Evolutionary conservation across 2,113 vertebrate genomes (phyloP).

Genomic region (Mus pahari): DNA sequence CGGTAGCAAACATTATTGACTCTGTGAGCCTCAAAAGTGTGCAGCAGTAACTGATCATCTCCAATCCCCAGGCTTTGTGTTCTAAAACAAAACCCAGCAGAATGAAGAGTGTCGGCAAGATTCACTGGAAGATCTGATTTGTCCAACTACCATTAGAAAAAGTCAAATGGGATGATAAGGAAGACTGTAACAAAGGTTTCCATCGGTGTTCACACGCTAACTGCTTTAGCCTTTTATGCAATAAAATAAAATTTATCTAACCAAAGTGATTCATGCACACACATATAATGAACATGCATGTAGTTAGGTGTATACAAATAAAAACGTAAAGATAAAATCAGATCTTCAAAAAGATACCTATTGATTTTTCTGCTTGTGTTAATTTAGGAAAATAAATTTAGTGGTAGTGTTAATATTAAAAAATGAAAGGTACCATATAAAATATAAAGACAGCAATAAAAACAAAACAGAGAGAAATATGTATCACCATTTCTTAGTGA

Average conservation of each 20-base stretch:
- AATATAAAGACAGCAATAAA: slow-evolving; percentile 3
- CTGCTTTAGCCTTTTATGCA: background rate
- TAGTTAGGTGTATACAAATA: no score
- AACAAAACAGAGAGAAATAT: slow-evolving; percentile 28
- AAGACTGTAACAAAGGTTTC: background rate
- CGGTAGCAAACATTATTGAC: background rate
- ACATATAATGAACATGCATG: background rate
- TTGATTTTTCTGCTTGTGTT: background rate
- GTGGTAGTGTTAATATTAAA: background rate
- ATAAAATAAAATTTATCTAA: background rate
- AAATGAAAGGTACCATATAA: background rate
- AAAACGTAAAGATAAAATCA: background rate
- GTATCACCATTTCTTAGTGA: background rate
- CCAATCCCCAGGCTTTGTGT: background rate
- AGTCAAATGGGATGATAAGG: background rate
- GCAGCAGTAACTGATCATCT: background rate
- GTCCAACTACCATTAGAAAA: background rate
- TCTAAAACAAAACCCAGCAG: background rate
- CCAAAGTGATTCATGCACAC: background rate
- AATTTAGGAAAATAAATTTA: background rate
- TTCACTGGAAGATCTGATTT: background rate
- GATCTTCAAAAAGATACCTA: background rate
- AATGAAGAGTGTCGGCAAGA: background rate
- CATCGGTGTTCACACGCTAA: background rate
- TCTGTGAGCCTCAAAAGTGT: background rate